These are phyloP conservation scores for Gerris buenoi DNA, from an alignment of 1,140 invertebrate genomes.

Conservation along the genomic window DNA sequence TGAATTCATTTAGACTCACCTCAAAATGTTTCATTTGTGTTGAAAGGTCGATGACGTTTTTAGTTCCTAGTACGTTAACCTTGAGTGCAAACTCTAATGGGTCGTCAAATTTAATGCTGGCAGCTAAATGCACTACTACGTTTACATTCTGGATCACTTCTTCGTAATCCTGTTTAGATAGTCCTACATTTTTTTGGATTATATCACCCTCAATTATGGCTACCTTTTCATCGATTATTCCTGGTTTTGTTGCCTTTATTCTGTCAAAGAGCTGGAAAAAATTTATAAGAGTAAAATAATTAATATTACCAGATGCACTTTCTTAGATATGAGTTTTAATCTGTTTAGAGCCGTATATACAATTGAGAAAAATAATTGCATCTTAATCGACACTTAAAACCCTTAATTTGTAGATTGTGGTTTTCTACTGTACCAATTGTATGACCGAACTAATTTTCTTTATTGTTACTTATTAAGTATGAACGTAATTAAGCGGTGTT, in stretches of 20 bases:
- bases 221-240: conserved; percentile 44
- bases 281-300: no score
- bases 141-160: conserved; percentile 38
- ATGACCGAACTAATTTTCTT: no score
- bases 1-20: no score
- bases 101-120: conserved; percentile 86
- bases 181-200: conserved; percentile 70
- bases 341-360: no score
- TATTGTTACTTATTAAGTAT: no score
- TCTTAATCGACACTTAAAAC: no score
- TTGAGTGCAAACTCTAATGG: conserved; percentile 46
- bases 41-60: conserved; percentile 46
- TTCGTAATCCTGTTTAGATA: conserved; percentile 61
- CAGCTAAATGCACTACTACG: conserved; percentile 83
- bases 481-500: no score
- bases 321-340: no score
- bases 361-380: no score
- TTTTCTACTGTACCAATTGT: no score
- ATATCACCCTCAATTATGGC: conserved; percentile 82
- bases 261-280: background rate
- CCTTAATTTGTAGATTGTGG: no score
- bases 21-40: conserved; percentile 47
- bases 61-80: conserved; percentile 48
- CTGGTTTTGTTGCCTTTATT: background rate
- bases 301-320: no score